A percentile compares a stretch with the other conserved stretches of the same genome.
phyloP scores from a whole-genome alignment of 2,113 vertebrate species.

The Cololabis saira region DNA sequence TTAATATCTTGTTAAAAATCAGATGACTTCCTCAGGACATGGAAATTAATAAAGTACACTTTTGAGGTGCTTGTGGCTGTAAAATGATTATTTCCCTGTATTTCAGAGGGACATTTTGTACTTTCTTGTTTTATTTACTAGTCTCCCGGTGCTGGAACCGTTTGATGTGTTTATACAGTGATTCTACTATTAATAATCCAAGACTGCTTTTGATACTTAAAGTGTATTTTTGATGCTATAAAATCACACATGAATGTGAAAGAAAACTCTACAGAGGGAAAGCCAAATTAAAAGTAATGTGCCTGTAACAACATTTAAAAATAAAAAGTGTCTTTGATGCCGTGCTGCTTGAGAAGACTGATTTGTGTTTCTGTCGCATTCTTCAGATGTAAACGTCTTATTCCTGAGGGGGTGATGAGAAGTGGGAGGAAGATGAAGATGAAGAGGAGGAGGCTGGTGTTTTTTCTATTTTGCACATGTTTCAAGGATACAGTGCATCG shows the following conservation, averaged over 20 bases:
- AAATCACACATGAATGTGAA: background rate
- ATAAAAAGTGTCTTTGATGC: background rate
- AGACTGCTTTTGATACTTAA: too few relatives aligned
- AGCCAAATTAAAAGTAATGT: background rate
- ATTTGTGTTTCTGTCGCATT: constrained; percentile 4
- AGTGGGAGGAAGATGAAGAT: constrained; percentile 34
- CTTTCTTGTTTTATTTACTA: too few relatives aligned
- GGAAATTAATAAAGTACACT: too few relatives aligned
- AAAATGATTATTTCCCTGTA: too few relatives aligned
- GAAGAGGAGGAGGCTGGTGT: constrained; percentile 65
- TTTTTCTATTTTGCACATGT: constrained; percentile 87
- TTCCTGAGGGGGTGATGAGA: constrained; percentile 62
- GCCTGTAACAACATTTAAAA: background rate
- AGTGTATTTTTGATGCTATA: background rate
- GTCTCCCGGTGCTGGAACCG: too few relatives aligned
- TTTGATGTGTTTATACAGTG: too few relatives aligned
- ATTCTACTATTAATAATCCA: too few relatives aligned
- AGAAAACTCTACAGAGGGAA: background rate
- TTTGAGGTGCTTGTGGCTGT: too few relatives aligned
- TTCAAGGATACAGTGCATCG: constrained; percentile 82
- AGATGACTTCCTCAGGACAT: too few relatives aligned
- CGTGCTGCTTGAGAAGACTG: background rate
- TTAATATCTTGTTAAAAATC: too few relatives aligned
- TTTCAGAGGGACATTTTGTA: too few relatives aligned
- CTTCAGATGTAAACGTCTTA: constrained; percentile 73